phyloP scores from a whole-genome alignment of 2,113 vertebrate species.

The Istiophorus platypterus region DNA sequence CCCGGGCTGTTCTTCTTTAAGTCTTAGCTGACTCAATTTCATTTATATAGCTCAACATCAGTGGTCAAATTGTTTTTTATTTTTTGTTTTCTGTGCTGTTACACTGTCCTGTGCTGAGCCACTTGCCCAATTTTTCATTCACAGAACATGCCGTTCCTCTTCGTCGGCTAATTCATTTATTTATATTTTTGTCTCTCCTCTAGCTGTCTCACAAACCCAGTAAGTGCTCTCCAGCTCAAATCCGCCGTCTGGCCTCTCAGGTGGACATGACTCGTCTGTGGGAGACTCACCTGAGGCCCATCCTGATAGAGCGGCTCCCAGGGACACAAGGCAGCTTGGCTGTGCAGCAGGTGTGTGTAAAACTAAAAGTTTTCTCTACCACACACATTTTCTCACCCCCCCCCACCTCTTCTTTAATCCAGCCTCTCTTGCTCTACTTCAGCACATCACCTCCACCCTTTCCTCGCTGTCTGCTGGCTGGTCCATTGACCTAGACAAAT shows the following conservation, averaged over 20 bases:
- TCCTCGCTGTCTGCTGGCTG: slow-evolving; percentile 85
- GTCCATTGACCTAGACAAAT: slow-evolving; percentile 88
- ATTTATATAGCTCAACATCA: not conserved
- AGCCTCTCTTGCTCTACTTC: slow-evolving; percentile 31
- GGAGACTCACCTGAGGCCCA: slow-evolving; percentile 85
- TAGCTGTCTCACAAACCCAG: slow-evolving; percentile 82
- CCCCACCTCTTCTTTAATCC: slow-evolving; percentile 15
- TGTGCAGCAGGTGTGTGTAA: slow-evolving; percentile 84
- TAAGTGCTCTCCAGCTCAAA: slow-evolving; percentile 80
- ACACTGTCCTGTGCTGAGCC: too few species aligned
- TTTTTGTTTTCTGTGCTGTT: not conserved
- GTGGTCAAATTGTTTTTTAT: too few species aligned
- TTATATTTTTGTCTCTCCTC: not conserved
- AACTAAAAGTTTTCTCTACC: slow-evolving; percentile 4
- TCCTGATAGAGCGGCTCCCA: slow-evolving; percentile 87
- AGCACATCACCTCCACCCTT: slow-evolving; percentile 87
- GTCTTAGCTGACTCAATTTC: not conserved
- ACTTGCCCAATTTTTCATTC: not conserved
- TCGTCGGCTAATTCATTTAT: not conserved
- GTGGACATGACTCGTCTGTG: slow-evolving; percentile 87
- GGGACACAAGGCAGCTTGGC: slow-evolving; percentile 86
- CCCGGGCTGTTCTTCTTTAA: not conserved
- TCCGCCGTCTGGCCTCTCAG: slow-evolving; percentile 83
- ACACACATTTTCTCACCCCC: not conserved
- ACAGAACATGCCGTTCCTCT: not conserved